phyloP scores from a whole-genome alignment of 2,888 invertebrate genomes.

The Chelonus formosanus region DNA sequence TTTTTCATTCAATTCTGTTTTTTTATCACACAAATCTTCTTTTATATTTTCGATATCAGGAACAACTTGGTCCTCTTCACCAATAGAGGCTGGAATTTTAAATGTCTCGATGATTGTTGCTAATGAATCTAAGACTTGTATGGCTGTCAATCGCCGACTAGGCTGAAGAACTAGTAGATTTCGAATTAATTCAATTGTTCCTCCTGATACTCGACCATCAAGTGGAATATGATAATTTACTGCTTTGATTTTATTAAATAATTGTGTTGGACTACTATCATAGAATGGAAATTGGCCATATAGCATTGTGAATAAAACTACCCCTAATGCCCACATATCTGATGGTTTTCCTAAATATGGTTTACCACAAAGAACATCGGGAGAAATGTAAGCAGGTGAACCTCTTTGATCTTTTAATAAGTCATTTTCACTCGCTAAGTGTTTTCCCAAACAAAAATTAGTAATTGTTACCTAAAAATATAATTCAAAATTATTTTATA shows the following conservation, averaged over 20 bases:
- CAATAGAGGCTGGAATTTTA: constrained; percentile 64
- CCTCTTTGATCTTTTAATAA: constrained; percentile 79
- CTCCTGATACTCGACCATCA: constrained; percentile 71
- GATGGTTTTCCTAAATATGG: constrained; percentile 82
- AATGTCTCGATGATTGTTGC: constrained; percentile 70
- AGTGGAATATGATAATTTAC: constrained; percentile 79
- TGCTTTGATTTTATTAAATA: constrained; percentile 79
- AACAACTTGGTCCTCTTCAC: constrained; percentile 70
- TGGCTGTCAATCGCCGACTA: constrained; percentile 73
- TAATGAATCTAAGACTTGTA: constrained; percentile 73
- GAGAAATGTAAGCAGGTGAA: constrained; percentile 83
- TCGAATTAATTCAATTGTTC: constrained; percentile 74
- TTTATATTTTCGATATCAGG: constrained; percentile 64
- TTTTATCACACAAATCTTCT: constrained; percentile 40
- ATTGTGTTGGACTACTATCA: constrained; percentile 76
- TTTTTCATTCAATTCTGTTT: constrained; percentile 36
- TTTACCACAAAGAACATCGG: constrained; percentile 79
- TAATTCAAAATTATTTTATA: constrained; percentile 5
- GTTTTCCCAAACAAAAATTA: constrained; percentile 81
- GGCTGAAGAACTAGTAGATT: constrained; percentile 76
- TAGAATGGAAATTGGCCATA: constrained; percentile 86
- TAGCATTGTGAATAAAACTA: constrained; percentile 80
- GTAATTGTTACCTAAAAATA: constrained; percentile 70
- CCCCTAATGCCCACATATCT: constrained; percentile 86
- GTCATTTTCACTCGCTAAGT: constrained; percentile 77